Base-by-base conservation (phyloP, 2,888 invertebrate species). In the Polyommatus icarus region DNA sequence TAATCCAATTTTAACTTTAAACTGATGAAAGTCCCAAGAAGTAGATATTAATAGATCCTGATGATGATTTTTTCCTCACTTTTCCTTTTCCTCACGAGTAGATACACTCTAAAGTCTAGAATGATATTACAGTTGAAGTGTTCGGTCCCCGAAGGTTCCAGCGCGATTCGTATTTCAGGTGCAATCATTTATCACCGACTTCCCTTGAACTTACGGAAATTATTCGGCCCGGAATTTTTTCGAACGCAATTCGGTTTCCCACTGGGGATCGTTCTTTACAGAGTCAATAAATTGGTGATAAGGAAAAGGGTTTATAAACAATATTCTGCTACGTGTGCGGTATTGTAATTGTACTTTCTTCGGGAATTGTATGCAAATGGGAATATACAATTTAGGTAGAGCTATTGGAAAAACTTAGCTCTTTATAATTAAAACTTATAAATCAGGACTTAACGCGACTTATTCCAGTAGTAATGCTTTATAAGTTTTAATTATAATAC, bases 131-230 rank as follows among this genome's bases (percentile, higher is more conserved):
- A 15, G 67, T 67, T 12, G 20, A 67, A 6, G 29, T 67, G 4
- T 67, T 67, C 18, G 4, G 29, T 67, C 67, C 29, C 67, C 67
- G 67, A 29, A 67, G 67, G 67, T 29, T 67, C 15, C 67, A 29
- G 4, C 5, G 15, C 29, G 67, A 67, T 29, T 67, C 67, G 67
- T 67, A 15, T 24, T 67, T 15, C 67, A 67, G 67, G 67, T 29
- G 67, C 67, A 15, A 67, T 67, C 67, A 67, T 67, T 67, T 67
- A 67, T 67, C 29, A 67, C 67, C 15, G 67, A 67, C 67, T 29
- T 67, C 18, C 29, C 15, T 15, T 67, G 67, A 29, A 67, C 29
- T 29, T 32, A 15, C 5, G 15, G 67, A 67, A 67, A 67, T 67
- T 61, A 61, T 61, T 61, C 29, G 61, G 24, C 12, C 10, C 20